phyloP scores from a whole-genome alignment of 2,113 vertebrate species.

The Menidia beryllina region DNA sequence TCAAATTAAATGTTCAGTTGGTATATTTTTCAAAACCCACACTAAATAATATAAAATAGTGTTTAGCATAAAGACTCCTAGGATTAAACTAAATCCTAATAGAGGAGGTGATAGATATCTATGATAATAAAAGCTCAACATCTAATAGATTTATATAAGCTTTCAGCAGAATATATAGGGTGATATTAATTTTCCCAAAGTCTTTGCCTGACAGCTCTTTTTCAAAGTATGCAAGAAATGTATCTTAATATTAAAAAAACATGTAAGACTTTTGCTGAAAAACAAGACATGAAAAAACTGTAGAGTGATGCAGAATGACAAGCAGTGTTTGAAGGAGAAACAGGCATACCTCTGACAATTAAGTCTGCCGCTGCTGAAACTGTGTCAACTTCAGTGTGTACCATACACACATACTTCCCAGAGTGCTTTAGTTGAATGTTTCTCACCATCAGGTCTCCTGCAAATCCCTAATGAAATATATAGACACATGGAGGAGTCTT shows the following conservation, averaged over 20 bases:
- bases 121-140: neutral
- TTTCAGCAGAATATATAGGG: neutral
- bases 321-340: slow-evolving; percentile 2
- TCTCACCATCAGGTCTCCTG: slow-evolving; percentile 92
- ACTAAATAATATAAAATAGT: no score
- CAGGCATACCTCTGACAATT: slow-evolving; percentile 87
- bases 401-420: slow-evolving; percentile 89
- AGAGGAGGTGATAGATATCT: neutral
- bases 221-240: neutral
- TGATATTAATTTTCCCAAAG: neutral
- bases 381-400: slow-evolving; percentile 88
- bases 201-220: neutral
- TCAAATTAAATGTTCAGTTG: no score
- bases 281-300: neutral
- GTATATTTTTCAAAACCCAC: no score
- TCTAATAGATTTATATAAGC: no score
- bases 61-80: no score
- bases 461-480: slow-evolving; percentile 82
- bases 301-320: slow-evolving; percentile 15
- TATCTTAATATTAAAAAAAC: neutral
- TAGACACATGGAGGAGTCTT: neutral
- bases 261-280: neutral
- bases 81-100: no score
- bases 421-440: slow-evolving; percentile 91
- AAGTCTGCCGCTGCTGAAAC: slow-evolving; percentile 86